These are phyloP conservation scores for Microcebus tavaratra DNA, from an alignment of 2,113 vertebrate species.

Conservation along the genomic window DNA sequence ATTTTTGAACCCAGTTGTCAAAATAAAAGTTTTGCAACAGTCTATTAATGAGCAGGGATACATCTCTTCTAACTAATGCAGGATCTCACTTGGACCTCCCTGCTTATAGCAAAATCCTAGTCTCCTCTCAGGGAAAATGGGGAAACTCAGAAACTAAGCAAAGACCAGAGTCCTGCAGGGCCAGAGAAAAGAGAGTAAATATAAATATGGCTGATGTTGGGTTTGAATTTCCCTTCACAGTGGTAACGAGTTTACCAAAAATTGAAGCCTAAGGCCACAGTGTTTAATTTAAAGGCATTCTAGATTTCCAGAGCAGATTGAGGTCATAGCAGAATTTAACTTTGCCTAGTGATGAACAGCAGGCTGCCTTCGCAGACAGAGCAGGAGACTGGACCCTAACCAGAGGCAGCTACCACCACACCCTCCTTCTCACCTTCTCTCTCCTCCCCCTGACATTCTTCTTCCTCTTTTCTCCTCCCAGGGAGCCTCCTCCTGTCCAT, in stretches of 20 bases:
- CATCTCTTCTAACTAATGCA: background rate
- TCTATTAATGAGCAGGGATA: background rate
- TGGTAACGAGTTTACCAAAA: background rate
- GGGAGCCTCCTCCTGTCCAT: background rate
- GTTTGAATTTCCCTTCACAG: background rate
- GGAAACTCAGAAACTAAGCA: background rate
- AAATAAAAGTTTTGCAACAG: background rate
- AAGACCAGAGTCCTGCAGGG: background rate
- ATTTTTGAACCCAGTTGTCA: background rate
- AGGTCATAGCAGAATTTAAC: background rate
- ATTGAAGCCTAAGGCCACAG: background rate
- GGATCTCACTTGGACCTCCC: background rate
- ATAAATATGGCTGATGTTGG: background rate
- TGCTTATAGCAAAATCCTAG: background rate
- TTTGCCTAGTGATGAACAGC: background rate
- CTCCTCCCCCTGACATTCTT: background rate
- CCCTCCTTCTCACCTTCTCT: background rate
- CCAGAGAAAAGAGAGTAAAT: background rate
- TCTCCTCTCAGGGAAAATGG: background rate
- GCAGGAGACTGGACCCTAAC: background rate
- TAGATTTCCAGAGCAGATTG: background rate
- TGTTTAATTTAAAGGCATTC: slow-evolving; percentile 17
- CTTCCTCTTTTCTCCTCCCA: background rate
- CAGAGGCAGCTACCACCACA: too few species aligned
- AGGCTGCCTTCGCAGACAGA: background rate